Base-by-base conservation (phyloP, 2,113 vertebrate genomes). In the Myotis davidii region DNA sequence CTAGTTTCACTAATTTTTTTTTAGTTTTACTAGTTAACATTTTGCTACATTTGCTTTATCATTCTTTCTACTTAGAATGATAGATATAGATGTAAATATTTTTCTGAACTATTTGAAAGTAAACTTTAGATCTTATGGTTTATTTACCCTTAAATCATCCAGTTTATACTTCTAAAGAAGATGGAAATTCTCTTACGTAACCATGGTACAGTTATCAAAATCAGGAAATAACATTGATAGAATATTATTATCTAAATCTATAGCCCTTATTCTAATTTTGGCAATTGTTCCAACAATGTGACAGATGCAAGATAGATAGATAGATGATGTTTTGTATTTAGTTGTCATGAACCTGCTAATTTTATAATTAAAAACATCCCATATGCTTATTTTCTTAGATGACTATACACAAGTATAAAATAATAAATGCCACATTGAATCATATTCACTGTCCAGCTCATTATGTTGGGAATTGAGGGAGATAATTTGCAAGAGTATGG, bases 41-140 rank as follows among this genome's bases (percentile, higher is more conserved):
- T 48, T 85, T 45, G 56, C 79, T 61, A 42, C 17, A 83, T 83
- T 83, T 64, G 34, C 52, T 73, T 87, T 76, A 48, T 48, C 70
- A 67, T 77, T 76, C 37, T 77, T 72, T 92, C 48, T 65, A 42
- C n/a, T n/a, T 67, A 77, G 23, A 67, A 85, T 20, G 48, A 29
- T 54, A 70, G 45, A 52, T 85, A 39, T 20, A 73, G 52, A 61
- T 48, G 17, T 50, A 74, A 61, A 73, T 37, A 61, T 83, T 73
- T 91, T 85, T 84, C 39, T 85, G 27, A 91, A 84, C 69, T 85
- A 52, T 91, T 85, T 84, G 17, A 74, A 18, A 85, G 64, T 85
- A 65, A 85, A 39, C 27, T 74, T 18, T 39, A 32, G 69, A 65
- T 45, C 69, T 39, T n/a, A 91, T 76, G 56, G 45, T 85, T 65